These are phyloP conservation scores for Diorhabda elongata DNA, from an alignment of 1,140 invertebrate species.

Conservation along the genomic window DNA sequence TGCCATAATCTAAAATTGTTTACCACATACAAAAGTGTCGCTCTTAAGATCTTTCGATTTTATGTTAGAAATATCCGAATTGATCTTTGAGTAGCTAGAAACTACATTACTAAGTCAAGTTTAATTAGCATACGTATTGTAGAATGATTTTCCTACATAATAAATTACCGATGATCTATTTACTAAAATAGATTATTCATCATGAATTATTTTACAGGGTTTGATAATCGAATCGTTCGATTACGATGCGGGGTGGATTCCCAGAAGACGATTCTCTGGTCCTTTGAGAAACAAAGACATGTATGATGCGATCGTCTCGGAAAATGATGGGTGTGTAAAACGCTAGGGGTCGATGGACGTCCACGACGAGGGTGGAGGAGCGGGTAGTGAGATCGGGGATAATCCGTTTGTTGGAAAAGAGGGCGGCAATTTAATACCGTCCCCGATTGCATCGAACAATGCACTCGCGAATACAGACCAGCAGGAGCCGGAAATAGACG, in stretches of 20 bases:
- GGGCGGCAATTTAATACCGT: background rate
- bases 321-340: conserved; percentile 2
- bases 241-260: background rate
- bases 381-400: background rate
- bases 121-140: no score
- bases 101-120: no score
- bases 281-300: background rate
- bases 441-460: background rate
- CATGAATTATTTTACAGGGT: no score
- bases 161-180: no score
- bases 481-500: background rate
- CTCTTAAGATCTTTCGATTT: no score
- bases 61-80: no score
- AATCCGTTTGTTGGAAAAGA: background rate
- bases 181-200: no score
- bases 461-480: conserved; percentile 1
- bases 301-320: background rate
- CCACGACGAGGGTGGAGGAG: background rate
- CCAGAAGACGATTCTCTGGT: background rate
- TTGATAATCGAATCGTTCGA: background rate
- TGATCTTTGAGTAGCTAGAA: no score
- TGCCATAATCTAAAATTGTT: no score
- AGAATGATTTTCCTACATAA: no score
- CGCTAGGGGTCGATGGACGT: conserved; percentile 1
- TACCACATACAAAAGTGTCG: no score